Base-by-base conservation (phyloP, 2,888 invertebrate genomes). In the Strigamia transsilvanica region DNA sequence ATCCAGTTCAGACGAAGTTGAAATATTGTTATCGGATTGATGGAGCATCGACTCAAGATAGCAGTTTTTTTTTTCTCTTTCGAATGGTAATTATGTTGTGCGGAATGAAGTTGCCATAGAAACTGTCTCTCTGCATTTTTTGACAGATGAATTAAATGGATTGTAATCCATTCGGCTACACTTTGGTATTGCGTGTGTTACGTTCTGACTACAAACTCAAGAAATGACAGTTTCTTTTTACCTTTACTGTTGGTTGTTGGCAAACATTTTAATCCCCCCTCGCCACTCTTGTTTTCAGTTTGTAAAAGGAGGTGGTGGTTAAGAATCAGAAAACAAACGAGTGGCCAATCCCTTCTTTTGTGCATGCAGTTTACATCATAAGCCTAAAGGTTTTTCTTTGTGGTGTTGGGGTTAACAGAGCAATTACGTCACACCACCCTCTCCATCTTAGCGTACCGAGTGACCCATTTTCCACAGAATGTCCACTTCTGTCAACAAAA, bases 341-440 rank as follows among this genome's bases (percentile, higher is more conserved):
- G 73, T 73, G 32, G 32, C 73, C 73, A 32, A 73, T 73, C 73
- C 73, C 73, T 32, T 73, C 73, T 73, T 73, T 73, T 73, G 73
- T 73, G 27, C 73, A 32, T 73, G 32, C 73, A 23, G 73, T 73
- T 73, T 32, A 73, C 73, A 73, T 73, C 27, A 73, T 32, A 73
- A 73, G 73, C 27, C 73, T 12, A 73, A 73, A 73, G 32, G 73
- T 32, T 73, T 73, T 73, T 73, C 73, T 73, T 73, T 73, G 73
- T 73, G 73, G 6, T 73, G 73, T 73, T 73, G 73, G 73, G 73
- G 73, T 73, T 73, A 73, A 73, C 73, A 73, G 73, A 27, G 73
- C 73, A 73, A 73, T 73, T 73, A 73, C 73, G 73, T 73, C 73
- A 73, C 73, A 73, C 73, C 73, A 73, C 73, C 73, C 73, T 27